phyloP scores from a whole-genome alignment of 2,888 invertebrate species.

The Halictus quadricinctus region DNA sequence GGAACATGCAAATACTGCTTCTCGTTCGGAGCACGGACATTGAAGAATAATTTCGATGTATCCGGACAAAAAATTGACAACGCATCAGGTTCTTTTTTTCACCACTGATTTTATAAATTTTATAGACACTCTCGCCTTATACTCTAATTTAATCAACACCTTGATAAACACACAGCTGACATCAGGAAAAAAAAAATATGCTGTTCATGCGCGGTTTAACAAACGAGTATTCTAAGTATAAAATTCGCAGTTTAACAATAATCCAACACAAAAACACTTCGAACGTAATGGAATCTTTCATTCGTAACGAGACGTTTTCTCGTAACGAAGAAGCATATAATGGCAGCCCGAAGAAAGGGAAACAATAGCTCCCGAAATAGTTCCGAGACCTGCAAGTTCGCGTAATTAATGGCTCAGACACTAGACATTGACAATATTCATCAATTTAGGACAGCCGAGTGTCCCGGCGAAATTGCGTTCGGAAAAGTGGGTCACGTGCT shows the following conservation, averaged over 20 bases:
- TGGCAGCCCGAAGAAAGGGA: neutral
- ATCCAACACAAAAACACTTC: too few relatives aligned
- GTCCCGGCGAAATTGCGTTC: neutral
- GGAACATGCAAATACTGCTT: neutral
- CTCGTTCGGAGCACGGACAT: slow-evolving; percentile 5
- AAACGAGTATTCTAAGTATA: neutral
- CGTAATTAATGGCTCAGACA: neutral
- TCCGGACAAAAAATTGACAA: neutral
- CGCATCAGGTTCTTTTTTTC: too few relatives aligned
- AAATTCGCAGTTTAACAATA: neutral
- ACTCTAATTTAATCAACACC: neutral
- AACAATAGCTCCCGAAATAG: neutral
- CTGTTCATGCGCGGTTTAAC: too few relatives aligned
- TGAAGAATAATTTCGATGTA: neutral
- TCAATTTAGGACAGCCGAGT: neutral
- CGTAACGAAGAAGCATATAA: neutral
- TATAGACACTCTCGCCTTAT: neutral
- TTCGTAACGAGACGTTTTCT: neutral
- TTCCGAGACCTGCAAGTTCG: neutral
- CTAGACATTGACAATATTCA: neutral
- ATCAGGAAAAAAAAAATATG: too few relatives aligned
- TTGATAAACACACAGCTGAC: too few relatives aligned
- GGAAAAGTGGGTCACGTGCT: slow-evolving; percentile 16
- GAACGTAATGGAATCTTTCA: neutral
- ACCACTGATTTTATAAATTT: neutral